Evolutionary conservation across 2,113 vertebrate genomes (phyloP).

Genomic region (Burhinus oedicnemus): DNA sequence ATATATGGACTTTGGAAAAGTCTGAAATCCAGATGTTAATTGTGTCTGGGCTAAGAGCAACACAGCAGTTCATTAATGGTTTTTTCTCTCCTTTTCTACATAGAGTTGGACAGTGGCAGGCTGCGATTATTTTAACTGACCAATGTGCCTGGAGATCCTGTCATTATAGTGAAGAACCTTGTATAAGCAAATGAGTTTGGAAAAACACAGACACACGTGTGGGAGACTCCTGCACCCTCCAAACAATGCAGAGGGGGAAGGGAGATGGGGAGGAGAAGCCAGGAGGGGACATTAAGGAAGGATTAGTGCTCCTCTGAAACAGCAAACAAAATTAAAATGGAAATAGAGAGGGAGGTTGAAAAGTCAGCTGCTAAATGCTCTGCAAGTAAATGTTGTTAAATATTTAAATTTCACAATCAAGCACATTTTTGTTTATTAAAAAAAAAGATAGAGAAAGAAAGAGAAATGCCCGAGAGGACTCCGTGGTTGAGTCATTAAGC

Average conservation of each 20-base stretch:
- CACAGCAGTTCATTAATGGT: not conserved
- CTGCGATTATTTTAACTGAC: not conserved
- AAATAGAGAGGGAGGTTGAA: not conserved
- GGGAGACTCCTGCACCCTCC: not conserved
- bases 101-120: not conserved
- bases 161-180: not conserved
- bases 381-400: slow-evolving; percentile 13
- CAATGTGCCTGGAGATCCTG: not conserved
- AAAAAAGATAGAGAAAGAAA: not conserved
- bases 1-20: not conserved
- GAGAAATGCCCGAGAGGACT: not conserved
- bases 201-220: not conserved
- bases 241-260: not conserved
- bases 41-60: not conserved
- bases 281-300: not conserved
- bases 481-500: not conserved
- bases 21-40: not conserved
- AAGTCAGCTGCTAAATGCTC: slow-evolving; percentile 19
- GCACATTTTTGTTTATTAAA: slow-evolving; percentile 1
- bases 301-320: not conserved
- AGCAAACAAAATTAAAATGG: not conserved
- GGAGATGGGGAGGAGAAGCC: not conserved
- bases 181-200: not conserved
- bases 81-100: not conserved
- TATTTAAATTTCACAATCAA: slow-evolving; percentile 31